A percentile compares a stretch with the other conserved stretches of the same genome.
These are phyloP conservation scores for Coptodon rendalli DNA, from an alignment of 2,113 vertebrate species.

Conservation along the genomic window DNA sequence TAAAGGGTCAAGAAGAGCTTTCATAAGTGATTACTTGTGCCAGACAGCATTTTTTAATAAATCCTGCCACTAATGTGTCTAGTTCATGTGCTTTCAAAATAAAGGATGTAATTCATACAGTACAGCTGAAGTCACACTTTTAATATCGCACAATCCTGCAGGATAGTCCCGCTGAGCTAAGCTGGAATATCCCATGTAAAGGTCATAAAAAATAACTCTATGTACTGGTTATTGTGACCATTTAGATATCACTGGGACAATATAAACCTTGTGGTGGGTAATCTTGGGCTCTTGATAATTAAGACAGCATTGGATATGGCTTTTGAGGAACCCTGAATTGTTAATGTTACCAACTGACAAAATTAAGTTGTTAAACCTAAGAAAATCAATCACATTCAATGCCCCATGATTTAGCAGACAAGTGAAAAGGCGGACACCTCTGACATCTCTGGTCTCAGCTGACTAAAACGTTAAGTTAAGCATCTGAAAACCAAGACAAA, in stretches of 20 bases:
- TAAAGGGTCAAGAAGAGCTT: background rate
- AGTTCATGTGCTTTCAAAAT: background rate
- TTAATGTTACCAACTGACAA: background rate
- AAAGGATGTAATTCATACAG: background rate
- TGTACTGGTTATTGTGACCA: background rate
- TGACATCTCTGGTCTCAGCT: background rate
- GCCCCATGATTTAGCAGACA: background rate
- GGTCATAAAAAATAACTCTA: background rate
- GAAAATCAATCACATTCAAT: background rate
- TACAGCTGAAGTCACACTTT: background rate
- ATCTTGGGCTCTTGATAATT: background rate
- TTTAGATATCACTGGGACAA: background rate
- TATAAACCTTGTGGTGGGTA: background rate
- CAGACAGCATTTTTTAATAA: background rate
- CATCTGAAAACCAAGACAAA: background rate
- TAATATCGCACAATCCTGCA: background rate
- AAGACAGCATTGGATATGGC: background rate
- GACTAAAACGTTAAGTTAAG: background rate
- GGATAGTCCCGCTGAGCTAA: background rate
- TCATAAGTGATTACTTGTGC: background rate
- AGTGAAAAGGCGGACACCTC: background rate
- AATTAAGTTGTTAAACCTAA: background rate
- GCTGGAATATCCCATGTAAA: background rate
- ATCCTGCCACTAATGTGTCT: too few relatives aligned
- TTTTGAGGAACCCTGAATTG: background rate